These are phyloP conservation scores for Agrochola lota DNA, from an alignment of 2,888 invertebrate species.

Conservation along the genomic window DNA sequence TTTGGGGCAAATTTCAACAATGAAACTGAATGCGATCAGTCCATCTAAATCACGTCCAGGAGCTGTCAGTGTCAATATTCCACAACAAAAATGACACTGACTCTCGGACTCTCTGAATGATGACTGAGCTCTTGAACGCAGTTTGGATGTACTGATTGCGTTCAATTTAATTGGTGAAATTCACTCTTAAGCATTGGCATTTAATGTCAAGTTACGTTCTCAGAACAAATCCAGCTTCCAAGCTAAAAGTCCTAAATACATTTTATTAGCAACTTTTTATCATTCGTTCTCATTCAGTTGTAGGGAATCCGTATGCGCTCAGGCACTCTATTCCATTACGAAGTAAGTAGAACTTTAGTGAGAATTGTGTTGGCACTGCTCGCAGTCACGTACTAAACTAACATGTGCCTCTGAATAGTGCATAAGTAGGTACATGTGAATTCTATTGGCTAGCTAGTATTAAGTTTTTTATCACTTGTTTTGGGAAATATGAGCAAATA, in stretches of 20 bases:
- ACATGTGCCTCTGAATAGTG: conserved; percentile 54
- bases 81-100: not conserved
- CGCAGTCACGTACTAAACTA: conserved; percentile 55
- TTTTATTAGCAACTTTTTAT: conserved; percentile 37
- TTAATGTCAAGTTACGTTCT: not conserved
- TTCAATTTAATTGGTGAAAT: not conserved
- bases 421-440: conserved; percentile 48
- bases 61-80: not conserved
- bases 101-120: not conserved
- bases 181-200: not conserved
- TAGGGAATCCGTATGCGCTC: conserved; percentile 33
- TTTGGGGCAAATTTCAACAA: not conserved
- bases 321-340: conserved; percentile 53
- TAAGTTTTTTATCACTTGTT: conserved; percentile 23
- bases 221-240: not conserved
- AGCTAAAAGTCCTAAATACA: conserved; percentile 8
- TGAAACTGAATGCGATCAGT: not conserved
- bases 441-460: conserved; percentile 26
- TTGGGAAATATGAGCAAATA: not conserved
- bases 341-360: conserved; percentile 37
- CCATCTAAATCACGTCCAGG: not conserved
- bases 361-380: conserved; percentile 57
- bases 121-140: not conserved
- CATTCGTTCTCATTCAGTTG: conserved; percentile 29
- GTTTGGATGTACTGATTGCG: not conserved